phyloP scores from a whole-genome alignment of 2,113 vertebrate species.

The Hippocampus barbouri region DNA sequence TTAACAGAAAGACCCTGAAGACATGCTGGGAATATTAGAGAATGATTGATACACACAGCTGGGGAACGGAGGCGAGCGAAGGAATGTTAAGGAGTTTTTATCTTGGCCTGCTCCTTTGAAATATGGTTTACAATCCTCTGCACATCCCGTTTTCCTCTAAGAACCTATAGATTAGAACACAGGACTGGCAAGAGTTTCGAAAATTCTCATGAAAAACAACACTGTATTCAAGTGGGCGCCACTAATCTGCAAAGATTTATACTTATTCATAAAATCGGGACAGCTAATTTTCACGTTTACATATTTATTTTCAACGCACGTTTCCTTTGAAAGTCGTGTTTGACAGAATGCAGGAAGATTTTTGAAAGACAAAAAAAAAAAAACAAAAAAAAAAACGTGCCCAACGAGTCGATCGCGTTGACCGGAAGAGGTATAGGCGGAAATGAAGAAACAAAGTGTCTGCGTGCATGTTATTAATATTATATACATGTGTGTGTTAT shows the following conservation, averaged over 20 bases:
- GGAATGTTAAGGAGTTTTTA: constrained; percentile 53
- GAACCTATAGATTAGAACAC: constrained; percentile 54
- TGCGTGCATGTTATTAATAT: too few species aligned
- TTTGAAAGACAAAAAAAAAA: too few species aligned
- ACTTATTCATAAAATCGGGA: constrained; percentile 9
- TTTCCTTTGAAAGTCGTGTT: neutral
- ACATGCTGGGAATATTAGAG: constrained; percentile 63
- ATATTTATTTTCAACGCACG: too few species aligned
- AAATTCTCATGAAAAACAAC: constrained; percentile 45
- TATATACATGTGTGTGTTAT: too few species aligned
- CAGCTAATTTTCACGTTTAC: constrained; percentile 12
- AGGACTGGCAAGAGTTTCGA: constrained; percentile 28
- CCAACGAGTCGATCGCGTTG: too few species aligned
- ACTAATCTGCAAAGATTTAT: constrained; percentile 6
- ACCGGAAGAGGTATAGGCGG: too few species aligned
- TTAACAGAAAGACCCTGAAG: constrained; percentile 52
- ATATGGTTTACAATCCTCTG: constrained; percentile 52
- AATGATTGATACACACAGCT: constrained; percentile 62
- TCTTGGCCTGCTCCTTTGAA: constrained; percentile 52
- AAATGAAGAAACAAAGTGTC: too few species aligned
- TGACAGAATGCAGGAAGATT: neutral
- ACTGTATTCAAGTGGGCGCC: constrained; percentile 1
- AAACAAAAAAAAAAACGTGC: neutral
- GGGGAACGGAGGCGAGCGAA: constrained; percentile 43
- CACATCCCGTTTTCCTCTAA: constrained; percentile 34